Evolutionary conservation across 2,113 vertebrate species (phyloP).

Genomic region (Psittacara wagleri): DNA sequence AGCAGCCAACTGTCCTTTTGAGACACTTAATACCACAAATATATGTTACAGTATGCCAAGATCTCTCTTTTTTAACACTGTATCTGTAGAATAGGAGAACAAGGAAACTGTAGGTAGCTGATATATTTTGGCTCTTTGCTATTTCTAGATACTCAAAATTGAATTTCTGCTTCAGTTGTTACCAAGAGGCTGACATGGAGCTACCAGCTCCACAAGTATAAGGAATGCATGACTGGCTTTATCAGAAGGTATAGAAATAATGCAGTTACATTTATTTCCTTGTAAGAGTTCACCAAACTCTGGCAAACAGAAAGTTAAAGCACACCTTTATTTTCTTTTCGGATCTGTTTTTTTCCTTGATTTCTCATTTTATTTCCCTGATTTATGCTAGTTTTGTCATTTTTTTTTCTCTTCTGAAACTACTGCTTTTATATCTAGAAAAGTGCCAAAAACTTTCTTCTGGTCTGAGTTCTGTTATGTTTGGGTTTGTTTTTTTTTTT

Average conservation of each 20-base stretch:
- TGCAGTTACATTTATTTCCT: neutral
- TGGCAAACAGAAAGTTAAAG: neutral
- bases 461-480: accelerated
- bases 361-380: neutral
- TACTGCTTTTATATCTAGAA: neutral
- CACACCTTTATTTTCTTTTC: neutral
- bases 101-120: neutral
- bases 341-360: neutral
- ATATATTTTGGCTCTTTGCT: neutral
- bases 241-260: neutral
- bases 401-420: neutral
- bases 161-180: neutral
- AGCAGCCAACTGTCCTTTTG: neutral
- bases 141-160: neutral
- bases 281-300: neutral
- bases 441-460: neutral
- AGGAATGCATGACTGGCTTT: neutral
- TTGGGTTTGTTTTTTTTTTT: neutral
- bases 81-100: neutral
- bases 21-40: neutral
- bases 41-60: neutral
- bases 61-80: neutral
- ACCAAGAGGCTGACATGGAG: neutral
- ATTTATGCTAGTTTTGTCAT: neutral
- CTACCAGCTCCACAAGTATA: neutral